These are phyloP conservation scores for Abrostola tripartita DNA, from an alignment of 2,888 invertebrate genomes.

Conservation along the genomic window DNA sequence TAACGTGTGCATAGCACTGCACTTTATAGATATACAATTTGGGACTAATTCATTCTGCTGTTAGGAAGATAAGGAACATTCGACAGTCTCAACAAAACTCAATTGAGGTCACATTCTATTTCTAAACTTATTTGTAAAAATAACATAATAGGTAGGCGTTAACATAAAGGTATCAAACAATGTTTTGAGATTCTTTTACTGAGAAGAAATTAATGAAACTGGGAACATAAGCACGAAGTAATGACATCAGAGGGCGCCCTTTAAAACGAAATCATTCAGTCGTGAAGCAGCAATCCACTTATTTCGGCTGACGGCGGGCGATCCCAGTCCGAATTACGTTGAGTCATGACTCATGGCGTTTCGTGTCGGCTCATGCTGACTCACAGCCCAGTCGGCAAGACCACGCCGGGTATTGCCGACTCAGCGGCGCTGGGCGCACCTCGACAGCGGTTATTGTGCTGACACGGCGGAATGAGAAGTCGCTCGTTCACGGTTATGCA, in stretches of 20 bases:
- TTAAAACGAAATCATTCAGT: slow-evolving; percentile 78
- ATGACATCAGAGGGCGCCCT: slow-evolving; percentile 72
- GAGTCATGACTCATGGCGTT: slow-evolving; percentile 77
- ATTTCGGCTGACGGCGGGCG: slow-evolving; percentile 81
- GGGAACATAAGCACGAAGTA: slow-evolving; percentile 64
- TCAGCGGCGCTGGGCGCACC: slow-evolving; percentile 69
- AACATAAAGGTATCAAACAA: slow-evolving; percentile 32
- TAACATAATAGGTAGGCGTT: slow-evolving; percentile 37
- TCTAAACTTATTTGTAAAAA: slow-evolving; percentile 47
- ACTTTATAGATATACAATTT: too few species aligned
- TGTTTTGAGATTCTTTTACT: slow-evolving; percentile 28
- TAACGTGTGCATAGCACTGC: too few species aligned
- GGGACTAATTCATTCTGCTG: slow-evolving; percentile 11
- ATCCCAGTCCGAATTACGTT: slow-evolving; percentile 72
- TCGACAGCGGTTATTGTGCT: slow-evolving; percentile 76
- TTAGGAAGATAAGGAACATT: slow-evolving; percentile 62
- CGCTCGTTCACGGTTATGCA: slow-evolving; percentile 69
- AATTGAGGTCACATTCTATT: slow-evolving; percentile 74
- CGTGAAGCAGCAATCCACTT: slow-evolving; percentile 84
- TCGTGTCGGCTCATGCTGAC: slow-evolving; percentile 72
- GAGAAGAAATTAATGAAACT: slow-evolving; percentile 37
- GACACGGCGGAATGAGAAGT: slow-evolving; percentile 70
- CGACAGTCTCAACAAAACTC: slow-evolving; percentile 71
- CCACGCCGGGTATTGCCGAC: slow-evolving; percentile 63
- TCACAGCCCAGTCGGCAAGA: slow-evolving; percentile 74